These are phyloP conservation scores for Epinotia brunnichana DNA, from an alignment of 2,888 invertebrate genomes.

Conservation along the genomic window DNA sequence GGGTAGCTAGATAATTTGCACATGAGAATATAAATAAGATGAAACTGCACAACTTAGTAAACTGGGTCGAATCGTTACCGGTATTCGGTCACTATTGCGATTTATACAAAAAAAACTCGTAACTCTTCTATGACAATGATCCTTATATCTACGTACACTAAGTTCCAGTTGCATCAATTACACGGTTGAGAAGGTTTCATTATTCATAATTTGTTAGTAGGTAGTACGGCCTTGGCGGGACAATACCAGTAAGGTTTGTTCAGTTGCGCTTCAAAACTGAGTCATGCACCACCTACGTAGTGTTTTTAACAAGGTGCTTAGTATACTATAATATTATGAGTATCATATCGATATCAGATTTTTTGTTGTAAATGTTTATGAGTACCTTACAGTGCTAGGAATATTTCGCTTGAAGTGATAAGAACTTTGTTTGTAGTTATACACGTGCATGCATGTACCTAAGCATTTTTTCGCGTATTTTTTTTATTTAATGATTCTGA, in stretches of 20 bases:
- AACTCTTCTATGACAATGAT: not conserved
- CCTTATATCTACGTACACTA: slow-evolving; percentile 1
- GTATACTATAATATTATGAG: slow-evolving; percentile 12
- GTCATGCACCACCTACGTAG: slow-evolving; percentile 79
- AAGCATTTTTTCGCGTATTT: too few relatives aligned
- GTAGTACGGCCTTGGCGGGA: slow-evolving; percentile 53
- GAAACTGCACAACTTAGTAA: not conserved
- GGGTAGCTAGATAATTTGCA: not conserved
- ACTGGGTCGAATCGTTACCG: slow-evolving; percentile 13
- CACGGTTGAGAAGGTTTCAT: slow-evolving; percentile 39
- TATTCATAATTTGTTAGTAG: slow-evolving; percentile 52
- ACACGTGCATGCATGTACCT: not conserved
- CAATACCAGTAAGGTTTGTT: slow-evolving; percentile 58
- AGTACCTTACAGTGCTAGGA: slow-evolving; percentile 4
- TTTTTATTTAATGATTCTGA: too few relatives aligned
- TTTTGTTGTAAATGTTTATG: not conserved
- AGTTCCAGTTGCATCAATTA: slow-evolving; percentile 19
- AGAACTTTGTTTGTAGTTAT: not conserved
- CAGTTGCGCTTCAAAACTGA: slow-evolving; percentile 66
- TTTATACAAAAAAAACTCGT: slow-evolving; percentile 4
- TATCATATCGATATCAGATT: not conserved
- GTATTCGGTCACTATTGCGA: slow-evolving; percentile 15
- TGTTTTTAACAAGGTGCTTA: slow-evolving; percentile 73
- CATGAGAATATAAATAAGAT: slow-evolving; percentile 8
- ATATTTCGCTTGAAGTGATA: not conserved